These are phyloP conservation scores for Emydoidea blandingii DNA, from an alignment of 2,797 vertebrate species.

Conservation along the genomic window DNA sequence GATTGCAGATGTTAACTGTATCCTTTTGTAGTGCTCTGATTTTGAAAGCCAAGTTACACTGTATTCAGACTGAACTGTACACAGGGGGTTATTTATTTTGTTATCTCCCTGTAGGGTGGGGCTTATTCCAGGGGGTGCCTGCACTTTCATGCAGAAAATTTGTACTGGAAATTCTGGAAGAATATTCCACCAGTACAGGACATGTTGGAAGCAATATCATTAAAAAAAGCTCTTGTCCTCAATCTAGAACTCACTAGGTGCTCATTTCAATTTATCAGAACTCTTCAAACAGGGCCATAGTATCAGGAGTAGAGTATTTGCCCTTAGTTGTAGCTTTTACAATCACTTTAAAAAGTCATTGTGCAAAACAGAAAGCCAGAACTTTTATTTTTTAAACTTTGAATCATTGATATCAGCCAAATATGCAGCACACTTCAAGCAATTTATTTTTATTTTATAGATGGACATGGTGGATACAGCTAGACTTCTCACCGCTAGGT, in stretches of 20 bases:
- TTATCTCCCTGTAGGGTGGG: background rate
- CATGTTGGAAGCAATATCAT: background rate
- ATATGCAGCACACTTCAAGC: no score
- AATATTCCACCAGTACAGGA: background rate
- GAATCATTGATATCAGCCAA: no score
- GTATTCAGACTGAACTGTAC: accelerated
- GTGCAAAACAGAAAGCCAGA: background rate
- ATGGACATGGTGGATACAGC: no score
- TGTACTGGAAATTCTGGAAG: background rate
- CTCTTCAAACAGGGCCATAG: background rate
- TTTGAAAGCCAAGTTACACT: background rate
- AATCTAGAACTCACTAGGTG: background rate
- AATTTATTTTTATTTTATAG: no score
- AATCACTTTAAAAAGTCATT: background rate
- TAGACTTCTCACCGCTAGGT: no score
- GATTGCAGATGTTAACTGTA: accelerated
- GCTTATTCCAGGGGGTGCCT: background rate
- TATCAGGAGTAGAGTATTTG: background rate
- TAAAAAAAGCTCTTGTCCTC: background rate
- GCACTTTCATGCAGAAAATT: background rate
- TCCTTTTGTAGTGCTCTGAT: background rate
- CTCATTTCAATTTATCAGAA: background rate
- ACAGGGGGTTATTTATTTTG: background rate
- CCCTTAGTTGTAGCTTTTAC: background rate
- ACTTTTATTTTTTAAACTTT: no score